These are phyloP conservation scores for Ciconia maguari DNA, from an alignment of 2,113 vertebrate species.

Conservation along the genomic window DNA sequence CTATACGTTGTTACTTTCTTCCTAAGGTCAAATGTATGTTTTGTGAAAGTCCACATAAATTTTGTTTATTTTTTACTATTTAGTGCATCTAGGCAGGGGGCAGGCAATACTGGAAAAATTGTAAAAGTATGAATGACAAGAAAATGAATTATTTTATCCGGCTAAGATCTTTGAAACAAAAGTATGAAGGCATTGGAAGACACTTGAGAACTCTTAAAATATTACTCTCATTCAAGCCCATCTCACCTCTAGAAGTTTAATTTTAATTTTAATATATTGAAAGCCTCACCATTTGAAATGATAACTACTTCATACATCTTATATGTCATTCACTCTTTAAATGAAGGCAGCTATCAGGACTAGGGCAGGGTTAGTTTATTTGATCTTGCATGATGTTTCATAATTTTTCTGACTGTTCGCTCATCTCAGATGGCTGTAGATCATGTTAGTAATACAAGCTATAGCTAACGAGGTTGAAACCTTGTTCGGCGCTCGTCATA, in stretches of 20 bases:
- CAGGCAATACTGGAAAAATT: background rate
- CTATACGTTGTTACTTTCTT: background rate
- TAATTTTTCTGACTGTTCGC: background rate
- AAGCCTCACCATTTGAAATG: conserved; percentile 22
- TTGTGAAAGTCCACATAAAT: background rate
- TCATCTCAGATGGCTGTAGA: background rate
- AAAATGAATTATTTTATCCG: conserved; percentile 7
- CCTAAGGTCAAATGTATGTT: background rate
- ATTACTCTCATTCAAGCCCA: background rate
- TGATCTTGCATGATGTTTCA: background rate
- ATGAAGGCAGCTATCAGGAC: background rate
- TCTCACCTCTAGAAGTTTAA: conserved; percentile 35
- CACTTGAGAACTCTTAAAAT: background rate
- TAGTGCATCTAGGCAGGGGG: background rate
- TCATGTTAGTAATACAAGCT: background rate
- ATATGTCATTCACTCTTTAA: background rate
- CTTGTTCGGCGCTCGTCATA: background rate
- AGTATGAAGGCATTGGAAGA: background rate
- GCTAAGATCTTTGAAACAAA: background rate
- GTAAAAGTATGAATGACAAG: background rate
- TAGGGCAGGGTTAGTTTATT: conserved; percentile 3
- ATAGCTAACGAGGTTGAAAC: background rate
- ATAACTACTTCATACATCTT: conserved; percentile 21
- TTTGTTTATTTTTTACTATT: background rate
- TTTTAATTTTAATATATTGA: conserved; percentile 48